phyloP scores from a whole-genome alignment of 2,797 vertebrate species.

The Argyrosomus regius region DNA sequence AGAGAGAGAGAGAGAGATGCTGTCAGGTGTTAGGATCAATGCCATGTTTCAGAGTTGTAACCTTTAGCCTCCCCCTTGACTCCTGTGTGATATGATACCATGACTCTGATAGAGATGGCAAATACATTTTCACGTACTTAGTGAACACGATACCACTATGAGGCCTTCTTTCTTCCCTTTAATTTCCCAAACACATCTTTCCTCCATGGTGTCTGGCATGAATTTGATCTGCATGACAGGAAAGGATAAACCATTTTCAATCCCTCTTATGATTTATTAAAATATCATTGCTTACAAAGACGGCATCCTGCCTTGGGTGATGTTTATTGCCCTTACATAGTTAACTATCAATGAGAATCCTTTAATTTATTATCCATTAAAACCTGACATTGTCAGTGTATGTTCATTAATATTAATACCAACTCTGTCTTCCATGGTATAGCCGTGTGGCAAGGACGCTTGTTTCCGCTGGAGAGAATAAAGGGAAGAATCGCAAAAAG shows the following conservation, averaged over 20 bases:
- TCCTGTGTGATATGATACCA: constrained; percentile 83
- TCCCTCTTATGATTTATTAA: constrained; percentile 75
- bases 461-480: constrained; percentile 68
- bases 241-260: constrained; percentile 53
- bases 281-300: constrained; percentile 68
- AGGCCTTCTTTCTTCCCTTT: constrained; percentile 68
- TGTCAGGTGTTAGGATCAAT: constrained; percentile 88
- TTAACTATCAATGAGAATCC: constrained; percentile 73
- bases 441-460: constrained; percentile 59
- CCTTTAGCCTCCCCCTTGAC: constrained; percentile 87
- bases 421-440: constrained; percentile 62
- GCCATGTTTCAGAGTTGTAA: constrained; percentile 85
- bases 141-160: constrained; percentile 79
- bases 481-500: constrained; percentile 77
- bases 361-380: constrained; percentile 82
- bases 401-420: constrained; percentile 86
- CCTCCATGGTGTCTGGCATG: constrained; percentile 54
- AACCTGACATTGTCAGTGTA: constrained; percentile 75
- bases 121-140: constrained; percentile 84
- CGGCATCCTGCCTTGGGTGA: constrained; percentile 53
- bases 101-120: constrained; percentile 81
- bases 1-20: constrained; percentile 57
- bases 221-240: constrained; percentile 74
- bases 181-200: constrained; percentile 79
- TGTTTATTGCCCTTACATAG: constrained; percentile 64